Percentiles rank a stretch among this genome's conserved stretches.
Evolutionary conservation across 2,113 vertebrate species (phyloP).

Genomic region (Furnarius figulus): DNA sequence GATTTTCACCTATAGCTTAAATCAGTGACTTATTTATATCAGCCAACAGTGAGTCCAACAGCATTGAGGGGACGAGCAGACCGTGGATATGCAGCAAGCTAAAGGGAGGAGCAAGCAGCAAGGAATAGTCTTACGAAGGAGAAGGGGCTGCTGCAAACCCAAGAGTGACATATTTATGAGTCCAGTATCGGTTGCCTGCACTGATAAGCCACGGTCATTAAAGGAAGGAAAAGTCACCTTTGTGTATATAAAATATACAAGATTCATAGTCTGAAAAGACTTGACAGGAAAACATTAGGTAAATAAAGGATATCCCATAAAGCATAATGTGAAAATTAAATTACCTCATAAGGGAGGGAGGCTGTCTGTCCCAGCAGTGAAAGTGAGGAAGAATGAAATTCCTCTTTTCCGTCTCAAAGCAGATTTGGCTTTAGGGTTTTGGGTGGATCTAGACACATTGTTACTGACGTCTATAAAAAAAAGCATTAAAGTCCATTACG

Average conservation of each 20-base stretch:
- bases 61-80: not conserved
- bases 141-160: conserved; percentile 16
- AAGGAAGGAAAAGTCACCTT: conserved; percentile 85
- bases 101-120: not conserved
- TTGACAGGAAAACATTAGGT: conserved; percentile 80
- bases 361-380: conserved; percentile 36
- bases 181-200: conserved; percentile 71
- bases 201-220: conserved; percentile 78
- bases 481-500: not conserved
- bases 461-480: not conserved
- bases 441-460: conserved; percentile 2
- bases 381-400: conserved; percentile 41
- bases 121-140: not conserved
- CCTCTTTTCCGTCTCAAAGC: conserved; percentile 8
- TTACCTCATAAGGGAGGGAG: conserved; percentile 67
- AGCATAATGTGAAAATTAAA: conserved; percentile 76
- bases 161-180: conserved; percentile 79
- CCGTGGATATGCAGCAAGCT: not conserved
- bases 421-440: not conserved
- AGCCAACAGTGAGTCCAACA: conserved; percentile 34
- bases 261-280: conserved; percentile 76
- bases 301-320: conserved; percentile 84
- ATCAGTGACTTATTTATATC: conserved; percentile 69
- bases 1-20: conserved; percentile 52
- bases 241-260: conserved; percentile 80